A percentile compares a stretch with the other conserved stretches of the same genome.
Evolutionary conservation across 1,140 invertebrate species (phyloP).

Genomic region (Heliothis virescens): DNA sequence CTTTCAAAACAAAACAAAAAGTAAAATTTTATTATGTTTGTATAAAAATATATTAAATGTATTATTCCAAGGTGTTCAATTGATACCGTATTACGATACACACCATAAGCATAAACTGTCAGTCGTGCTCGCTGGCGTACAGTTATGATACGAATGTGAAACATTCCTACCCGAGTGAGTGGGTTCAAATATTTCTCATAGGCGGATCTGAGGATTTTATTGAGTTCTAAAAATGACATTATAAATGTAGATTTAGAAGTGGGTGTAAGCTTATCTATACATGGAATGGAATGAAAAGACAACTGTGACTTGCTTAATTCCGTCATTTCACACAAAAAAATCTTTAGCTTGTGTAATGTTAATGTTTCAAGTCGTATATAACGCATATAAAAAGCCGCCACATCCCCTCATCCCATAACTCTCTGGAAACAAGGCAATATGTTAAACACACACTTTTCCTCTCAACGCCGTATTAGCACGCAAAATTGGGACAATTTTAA

Average conservation of each 20-base stretch:
- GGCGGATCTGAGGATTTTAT: neutral
- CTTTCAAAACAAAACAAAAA: too few species aligned
- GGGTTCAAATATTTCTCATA: neutral
- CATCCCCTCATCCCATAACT: slow-evolving; percentile 2
- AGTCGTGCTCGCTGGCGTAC: neutral
- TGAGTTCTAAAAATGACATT: neutral
- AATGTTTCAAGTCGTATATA: too few species aligned
- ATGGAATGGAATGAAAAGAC: neutral
- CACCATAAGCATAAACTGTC: too few species aligned
- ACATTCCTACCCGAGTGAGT: neutral
- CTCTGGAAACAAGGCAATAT: neutral
- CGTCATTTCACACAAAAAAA: neutral
- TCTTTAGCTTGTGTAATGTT: too few species aligned
- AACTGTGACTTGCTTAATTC: neutral
- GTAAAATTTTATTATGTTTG: too few species aligned
- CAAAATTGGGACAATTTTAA: slow-evolving; percentile 17
- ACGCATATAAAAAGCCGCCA: too few species aligned
- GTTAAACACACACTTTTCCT: slow-evolving; percentile 16
- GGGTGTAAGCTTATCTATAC: neutral
- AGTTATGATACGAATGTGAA: slow-evolving; percentile 6
- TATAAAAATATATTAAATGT: too few species aligned
- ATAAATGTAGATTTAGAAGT: neutral
- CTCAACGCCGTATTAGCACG: neutral
- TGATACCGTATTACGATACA: neutral
- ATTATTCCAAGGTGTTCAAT: too few species aligned